Conservation (phyloP, 2,113 vertebrate genomes). For the Artemisiospiza belli region DNA sequence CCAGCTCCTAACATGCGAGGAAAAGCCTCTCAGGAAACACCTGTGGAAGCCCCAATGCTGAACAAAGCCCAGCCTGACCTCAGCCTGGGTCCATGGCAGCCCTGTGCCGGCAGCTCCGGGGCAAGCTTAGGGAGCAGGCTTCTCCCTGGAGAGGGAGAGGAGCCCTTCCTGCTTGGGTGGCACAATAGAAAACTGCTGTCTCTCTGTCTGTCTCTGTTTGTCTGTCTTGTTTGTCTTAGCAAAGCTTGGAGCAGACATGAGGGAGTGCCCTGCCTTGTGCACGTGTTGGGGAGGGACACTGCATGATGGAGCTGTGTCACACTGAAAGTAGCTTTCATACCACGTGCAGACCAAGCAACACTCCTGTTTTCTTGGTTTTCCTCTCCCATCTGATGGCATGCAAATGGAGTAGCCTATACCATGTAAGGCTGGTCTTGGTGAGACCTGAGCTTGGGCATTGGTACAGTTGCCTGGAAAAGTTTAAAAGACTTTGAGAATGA, state of each 20-base stretch:
- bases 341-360: background rate
- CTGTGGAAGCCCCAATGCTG: background rate
- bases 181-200: background rate
- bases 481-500: background rate
- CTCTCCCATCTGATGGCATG: background rate
- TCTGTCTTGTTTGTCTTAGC: background rate
- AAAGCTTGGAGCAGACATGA: background rate
- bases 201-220: background rate
- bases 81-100: background rate
- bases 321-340: background rate
- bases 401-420: background rate
- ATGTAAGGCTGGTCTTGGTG: background rate
- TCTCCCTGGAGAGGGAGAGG: background rate
- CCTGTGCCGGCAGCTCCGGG: background rate
- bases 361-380: background rate
- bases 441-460: background rate
- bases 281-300: accelerated
- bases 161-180: background rate
- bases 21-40: constrained; percentile 23
- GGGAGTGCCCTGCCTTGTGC: background rate
- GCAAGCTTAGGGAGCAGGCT: background rate
- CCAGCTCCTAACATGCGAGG: accelerated
- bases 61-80: background rate
- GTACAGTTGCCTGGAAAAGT: background rate
- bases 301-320: background rate